Evolutionary conservation across 2,113 vertebrate genomes (phyloP).

Genomic region (Guaruba guarouba): DNA sequence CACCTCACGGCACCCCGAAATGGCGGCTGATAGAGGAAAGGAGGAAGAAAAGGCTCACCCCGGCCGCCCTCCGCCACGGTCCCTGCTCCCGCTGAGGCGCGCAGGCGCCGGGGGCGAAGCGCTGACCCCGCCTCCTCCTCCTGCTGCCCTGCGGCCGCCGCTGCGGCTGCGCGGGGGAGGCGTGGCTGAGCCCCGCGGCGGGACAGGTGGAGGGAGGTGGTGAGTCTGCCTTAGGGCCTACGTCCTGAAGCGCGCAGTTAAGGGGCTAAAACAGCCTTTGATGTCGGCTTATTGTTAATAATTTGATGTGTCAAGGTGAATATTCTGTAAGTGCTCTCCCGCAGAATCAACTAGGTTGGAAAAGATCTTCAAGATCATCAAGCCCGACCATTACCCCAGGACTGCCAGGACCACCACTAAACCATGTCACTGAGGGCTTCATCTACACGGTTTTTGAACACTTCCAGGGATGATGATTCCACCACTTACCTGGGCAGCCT

Average conservation of each 20-base stretch:
- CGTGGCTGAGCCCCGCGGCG: accelerated
- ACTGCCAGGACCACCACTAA: neutral
- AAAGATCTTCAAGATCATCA: neutral
- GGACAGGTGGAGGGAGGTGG: accelerated
- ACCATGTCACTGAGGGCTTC: neutral
- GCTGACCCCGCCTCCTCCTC: neutral
- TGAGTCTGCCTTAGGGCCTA: accelerated
- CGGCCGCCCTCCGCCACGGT: accelerated
- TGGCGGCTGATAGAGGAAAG: neutral
- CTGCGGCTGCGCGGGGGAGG: neutral
- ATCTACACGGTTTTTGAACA: neutral
- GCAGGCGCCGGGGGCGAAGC: neutral
- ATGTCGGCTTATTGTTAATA: neutral
- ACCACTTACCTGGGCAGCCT: neutral
- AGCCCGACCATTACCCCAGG: neutral
- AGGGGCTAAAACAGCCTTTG: accelerated
- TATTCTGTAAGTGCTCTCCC: neutral
- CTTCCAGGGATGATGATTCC: neutral
- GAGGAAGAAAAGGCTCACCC: neutral
- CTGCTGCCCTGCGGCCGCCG: accelerated
- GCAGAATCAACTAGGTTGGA: neutral
- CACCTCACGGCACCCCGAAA: neutral
- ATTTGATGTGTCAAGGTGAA: neutral
- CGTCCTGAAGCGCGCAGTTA: accelerated
- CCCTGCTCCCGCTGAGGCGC: accelerated